Percentiles rank a stretch among this genome's conserved stretches.
These are phyloP conservation scores for Plagiodera versicolora DNA, from an alignment of 2,888 invertebrate genomes.

Conservation along the genomic window DNA sequence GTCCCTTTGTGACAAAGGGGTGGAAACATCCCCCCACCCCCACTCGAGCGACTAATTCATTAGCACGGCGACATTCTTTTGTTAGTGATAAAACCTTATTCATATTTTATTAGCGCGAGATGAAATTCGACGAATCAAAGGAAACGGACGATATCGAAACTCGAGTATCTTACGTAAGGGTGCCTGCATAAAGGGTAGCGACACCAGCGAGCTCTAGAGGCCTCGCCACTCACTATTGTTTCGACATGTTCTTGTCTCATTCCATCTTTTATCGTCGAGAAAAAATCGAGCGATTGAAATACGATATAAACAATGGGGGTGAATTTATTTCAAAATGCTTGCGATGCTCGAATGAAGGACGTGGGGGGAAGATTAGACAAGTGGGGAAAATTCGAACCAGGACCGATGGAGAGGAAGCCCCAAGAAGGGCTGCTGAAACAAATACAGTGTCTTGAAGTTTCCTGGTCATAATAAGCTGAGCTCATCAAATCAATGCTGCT, in stretches of 20 bases:
- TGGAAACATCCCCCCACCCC: too few species aligned
- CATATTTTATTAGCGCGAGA: slow-evolving; percentile 27
- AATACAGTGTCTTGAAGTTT: too few species aligned
- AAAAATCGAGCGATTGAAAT: slow-evolving; percentile 45
- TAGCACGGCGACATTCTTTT: slow-evolving; percentile 21
- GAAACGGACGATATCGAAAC: slow-evolving; percentile 30
- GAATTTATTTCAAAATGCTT: slow-evolving; percentile 40
- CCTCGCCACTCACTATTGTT: slow-evolving; percentile 47
- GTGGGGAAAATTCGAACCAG: too few species aligned
- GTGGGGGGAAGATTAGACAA: background rate
- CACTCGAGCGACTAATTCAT: slow-evolving; percentile 16
- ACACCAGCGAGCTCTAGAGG: slow-evolving; percentile 36
- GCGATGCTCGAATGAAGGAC: slow-evolving; percentile 24
- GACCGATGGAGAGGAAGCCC: too few species aligned
- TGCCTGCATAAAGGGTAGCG: slow-evolving; percentile 41
- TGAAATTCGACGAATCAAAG: slow-evolving; percentile 32
- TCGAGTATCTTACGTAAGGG: slow-evolving; percentile 40
- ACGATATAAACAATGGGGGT: slow-evolving; percentile 44
- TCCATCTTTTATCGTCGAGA: slow-evolving; percentile 43
- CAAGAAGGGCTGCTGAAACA: too few species aligned
- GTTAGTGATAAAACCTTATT: slow-evolving; percentile 24
- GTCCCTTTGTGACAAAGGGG: background rate
- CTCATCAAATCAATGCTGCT: too few species aligned
- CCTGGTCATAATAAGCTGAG: too few species aligned
- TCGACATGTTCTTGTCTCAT: slow-evolving; percentile 50